Conservation (phyloP, 2,113 vertebrate species). For the Ancistrus triradiatus region DNA sequence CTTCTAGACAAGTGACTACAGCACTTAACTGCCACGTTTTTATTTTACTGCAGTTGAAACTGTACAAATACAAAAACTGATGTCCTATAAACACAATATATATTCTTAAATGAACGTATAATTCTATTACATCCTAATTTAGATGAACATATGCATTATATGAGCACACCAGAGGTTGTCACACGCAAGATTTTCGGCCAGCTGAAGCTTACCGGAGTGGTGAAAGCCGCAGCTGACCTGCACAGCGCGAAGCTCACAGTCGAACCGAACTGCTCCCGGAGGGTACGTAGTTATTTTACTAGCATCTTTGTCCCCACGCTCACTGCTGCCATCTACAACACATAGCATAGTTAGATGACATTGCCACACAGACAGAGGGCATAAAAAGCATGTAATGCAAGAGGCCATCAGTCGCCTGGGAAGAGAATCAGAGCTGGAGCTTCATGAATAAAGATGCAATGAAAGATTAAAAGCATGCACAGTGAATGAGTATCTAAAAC, state of each 20-base stretch:
- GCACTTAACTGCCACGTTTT: too few species aligned
- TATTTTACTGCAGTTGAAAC: too few species aligned
- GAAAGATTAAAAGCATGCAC: constrained; percentile 15
- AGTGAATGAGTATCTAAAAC: neutral
- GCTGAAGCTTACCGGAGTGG: constrained; percentile 96
- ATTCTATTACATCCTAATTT: too few species aligned
- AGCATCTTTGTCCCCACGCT: constrained; percentile 94
- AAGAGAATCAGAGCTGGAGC: constrained; percentile 21
- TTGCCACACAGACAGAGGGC: neutral
- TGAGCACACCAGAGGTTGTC: too few species aligned
- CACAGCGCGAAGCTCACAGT: constrained; percentile 87
- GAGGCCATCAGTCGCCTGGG: constrained; percentile 8
- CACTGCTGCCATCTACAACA: constrained; percentile 87
- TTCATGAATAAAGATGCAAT: constrained; percentile 8
- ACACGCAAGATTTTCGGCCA: too few species aligned
- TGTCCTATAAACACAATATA: too few species aligned
- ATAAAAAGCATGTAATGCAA: neutral
- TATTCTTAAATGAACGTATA: too few species aligned
- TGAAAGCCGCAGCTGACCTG: constrained; percentile 99
- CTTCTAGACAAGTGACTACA: neutral
- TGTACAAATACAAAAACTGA: too few species aligned
- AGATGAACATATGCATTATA: too few species aligned
- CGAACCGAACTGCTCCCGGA: constrained; percentile 88
- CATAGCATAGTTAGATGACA: constrained; percentile 37
- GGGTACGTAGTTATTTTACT: constrained; percentile 98